Evolutionary conservation across 2,888 invertebrate genomes (phyloP).

Genomic region (Ormyrus pomaceus): DNA sequence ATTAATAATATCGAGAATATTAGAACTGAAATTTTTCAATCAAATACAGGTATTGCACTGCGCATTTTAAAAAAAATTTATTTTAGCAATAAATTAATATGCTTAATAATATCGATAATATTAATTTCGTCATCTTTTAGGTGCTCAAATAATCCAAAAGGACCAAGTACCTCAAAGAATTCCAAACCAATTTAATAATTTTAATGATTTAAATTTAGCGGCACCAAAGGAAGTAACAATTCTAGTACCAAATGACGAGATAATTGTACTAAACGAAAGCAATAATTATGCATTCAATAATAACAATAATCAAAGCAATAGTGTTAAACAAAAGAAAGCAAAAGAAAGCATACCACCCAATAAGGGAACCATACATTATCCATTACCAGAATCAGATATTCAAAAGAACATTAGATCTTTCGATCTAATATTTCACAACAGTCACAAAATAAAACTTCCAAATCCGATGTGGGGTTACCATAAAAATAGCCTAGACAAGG

Average conservation of each 20-base stretch:
- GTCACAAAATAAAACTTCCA: constrained; percentile 49
- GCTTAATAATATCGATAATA: not conserved
- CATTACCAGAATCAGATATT: constrained; percentile 43
- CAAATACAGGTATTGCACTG: not conserved
- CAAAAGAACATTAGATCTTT: constrained; percentile 43
- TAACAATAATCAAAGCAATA: not conserved
- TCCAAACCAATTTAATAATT: constrained; percentile 17
- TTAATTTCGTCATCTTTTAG: constrained; percentile 2
- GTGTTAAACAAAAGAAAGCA: not conserved
- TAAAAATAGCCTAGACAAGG: constrained; percentile 45
- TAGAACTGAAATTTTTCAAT: not conserved
- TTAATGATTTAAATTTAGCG: constrained; percentile 3
- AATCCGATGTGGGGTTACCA: constrained; percentile 54
- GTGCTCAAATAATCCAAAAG: not conserved
- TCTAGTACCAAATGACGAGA: constrained; percentile 42
- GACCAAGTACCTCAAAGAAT: constrained; percentile 19
- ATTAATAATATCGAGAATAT: constrained; percentile 16
- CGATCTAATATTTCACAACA: constrained; percentile 50
- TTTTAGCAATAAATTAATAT: too few relatives aligned
- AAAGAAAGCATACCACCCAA: not conserved
- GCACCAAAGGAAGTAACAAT: constrained; percentile 44
- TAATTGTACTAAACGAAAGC: constrained; percentile 31
- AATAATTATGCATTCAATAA: not conserved
- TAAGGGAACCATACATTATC: constrained; percentile 19
- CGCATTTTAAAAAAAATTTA: not conserved